Conservation (phyloP, 2,797 vertebrate genomes). For the Pseudopleuronectes americanus region DNA sequence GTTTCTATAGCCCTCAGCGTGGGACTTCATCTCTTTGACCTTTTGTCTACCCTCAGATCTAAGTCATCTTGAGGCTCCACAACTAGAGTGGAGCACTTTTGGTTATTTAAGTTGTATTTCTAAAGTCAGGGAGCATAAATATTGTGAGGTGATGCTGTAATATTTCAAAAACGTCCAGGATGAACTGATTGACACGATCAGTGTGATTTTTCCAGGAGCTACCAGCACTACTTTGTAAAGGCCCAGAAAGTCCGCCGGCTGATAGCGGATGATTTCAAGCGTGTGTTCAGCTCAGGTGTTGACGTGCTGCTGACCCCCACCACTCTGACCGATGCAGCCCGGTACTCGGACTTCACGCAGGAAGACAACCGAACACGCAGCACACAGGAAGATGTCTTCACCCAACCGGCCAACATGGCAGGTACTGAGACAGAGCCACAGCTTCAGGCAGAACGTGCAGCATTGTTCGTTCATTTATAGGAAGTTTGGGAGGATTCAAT, state of each 20-base stretch:
- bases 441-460: neutral
- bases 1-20: too few species aligned
- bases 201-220: conserved; percentile 84
- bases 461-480: neutral
- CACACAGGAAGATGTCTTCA: conserved; percentile 91
- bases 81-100: neutral
- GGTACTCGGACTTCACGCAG: conserved; percentile 86
- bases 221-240: conserved; percentile 92
- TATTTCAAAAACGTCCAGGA: neutral
- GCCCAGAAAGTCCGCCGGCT: conserved; percentile 94
- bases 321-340: conserved; percentile 85
- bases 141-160: neutral
- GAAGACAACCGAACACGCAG: conserved; percentile 96
- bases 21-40: too few species aligned
- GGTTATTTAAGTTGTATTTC: neutral
- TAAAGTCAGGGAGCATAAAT: neutral
- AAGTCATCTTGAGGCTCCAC: too few species aligned
- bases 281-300: conserved; percentile 87
- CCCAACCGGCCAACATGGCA: conserved; percentile 94
- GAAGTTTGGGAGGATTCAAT: conserved; percentile 26
- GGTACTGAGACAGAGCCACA: conserved; percentile 75
- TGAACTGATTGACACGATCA: neutral
- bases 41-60: too few species aligned
- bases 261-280: conserved; percentile 89
- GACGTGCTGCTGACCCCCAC: conserved; percentile 93